Conservation (phyloP, 2,113 vertebrate genomes). For the Gymnogyps californianus region DNA sequence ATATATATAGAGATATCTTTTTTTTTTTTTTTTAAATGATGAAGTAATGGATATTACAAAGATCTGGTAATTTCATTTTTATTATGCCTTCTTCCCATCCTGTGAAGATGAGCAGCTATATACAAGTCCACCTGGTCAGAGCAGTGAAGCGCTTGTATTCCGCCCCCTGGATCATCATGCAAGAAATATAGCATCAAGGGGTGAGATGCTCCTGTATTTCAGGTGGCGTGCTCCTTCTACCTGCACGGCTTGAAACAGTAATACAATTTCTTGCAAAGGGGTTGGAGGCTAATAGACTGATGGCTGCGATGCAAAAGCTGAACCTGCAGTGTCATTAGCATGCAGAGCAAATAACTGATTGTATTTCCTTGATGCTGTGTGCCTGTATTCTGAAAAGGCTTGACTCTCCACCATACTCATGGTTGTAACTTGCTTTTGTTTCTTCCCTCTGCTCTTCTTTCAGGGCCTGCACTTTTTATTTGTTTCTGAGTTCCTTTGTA, state of each 20-base stretch:
- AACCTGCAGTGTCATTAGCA: background rate
- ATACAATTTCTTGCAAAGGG: background rate
- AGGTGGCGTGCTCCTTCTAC: conserved; percentile 52
- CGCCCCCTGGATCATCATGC: conserved; percentile 74
- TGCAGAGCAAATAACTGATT: conserved; percentile 4
- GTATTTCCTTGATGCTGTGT: background rate
- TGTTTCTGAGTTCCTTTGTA: background rate
- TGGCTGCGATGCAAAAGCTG: background rate
- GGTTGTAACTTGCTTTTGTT: background rate
- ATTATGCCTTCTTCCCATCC: conserved; percentile 49
- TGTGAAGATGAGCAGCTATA: conserved; percentile 77
- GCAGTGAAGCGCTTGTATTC: conserved; percentile 76
- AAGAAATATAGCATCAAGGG: conserved; percentile 74
- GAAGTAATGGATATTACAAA: conserved; percentile 10
- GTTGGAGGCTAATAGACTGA: background rate
- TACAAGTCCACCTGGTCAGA: conserved; percentile 76
- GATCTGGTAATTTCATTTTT: conserved; percentile 29
- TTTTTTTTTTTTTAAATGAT: background rate
- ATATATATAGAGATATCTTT: background rate
- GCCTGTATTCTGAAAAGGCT: background rate
- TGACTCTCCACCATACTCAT: background rate
- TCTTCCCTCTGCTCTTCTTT: background rate
- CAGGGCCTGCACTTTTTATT: background rate
- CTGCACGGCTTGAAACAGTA: conserved; percentile 53
- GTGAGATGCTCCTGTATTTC: conserved; percentile 76